Evolutionary conservation across 2,113 vertebrate species (phyloP), one percentile per base, ranked within the genome.

Genomic region (Brachyhypopomus gauderio): DNA sequence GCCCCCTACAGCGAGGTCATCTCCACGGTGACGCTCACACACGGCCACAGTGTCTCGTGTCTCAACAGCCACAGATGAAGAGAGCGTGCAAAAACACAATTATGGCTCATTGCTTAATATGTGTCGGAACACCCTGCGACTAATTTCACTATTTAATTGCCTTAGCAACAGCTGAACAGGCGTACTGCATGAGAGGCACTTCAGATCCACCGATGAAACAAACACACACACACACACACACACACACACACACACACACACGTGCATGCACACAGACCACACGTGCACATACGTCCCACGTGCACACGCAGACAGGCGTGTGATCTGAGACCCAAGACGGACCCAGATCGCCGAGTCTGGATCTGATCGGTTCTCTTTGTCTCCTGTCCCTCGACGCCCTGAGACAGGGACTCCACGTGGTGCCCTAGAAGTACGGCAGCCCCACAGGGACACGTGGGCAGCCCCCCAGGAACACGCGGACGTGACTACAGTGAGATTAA

Each of bases 381-480:
- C 85, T 80, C 56, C 80, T 84, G 88, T 82, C 82, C 88, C 77
- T 87, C 66, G 71, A 86, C 84, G 77, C 34, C 64, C 62, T 81
- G 78, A 79, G 77, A 87, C 81, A 45, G 41, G 9, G 41, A 11
- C 41, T 30, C 30, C n/a, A n/a, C n/a, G n/a, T n/a, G n/a, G n/a
- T n/a, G n/a, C n/a, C n/a, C 30, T 30, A 30, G 30, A 30, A 30
- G 30, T 30, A 30, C 3, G 41, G 41, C 9, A 41, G 5, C 41
- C 41, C 41, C 41, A 6, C 41, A 8, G 41, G 45, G 12, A 52
- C 45, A 52, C 14, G 45, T 14, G 12, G 45, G 45, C 45, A 52
- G 45, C 9, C 45, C 81, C 74, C 70, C 30, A 70, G 22, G 60
- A 74, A 79, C 67, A 76, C 34, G 23, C 45, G 23, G 72, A 82